A percentile compares a stretch with the other conserved stretches of the same genome.
These are phyloP conservation scores for Hemichromis elongatus DNA, from an alignment of 2,113 vertebrate genomes.

Conservation along the genomic window DNA sequence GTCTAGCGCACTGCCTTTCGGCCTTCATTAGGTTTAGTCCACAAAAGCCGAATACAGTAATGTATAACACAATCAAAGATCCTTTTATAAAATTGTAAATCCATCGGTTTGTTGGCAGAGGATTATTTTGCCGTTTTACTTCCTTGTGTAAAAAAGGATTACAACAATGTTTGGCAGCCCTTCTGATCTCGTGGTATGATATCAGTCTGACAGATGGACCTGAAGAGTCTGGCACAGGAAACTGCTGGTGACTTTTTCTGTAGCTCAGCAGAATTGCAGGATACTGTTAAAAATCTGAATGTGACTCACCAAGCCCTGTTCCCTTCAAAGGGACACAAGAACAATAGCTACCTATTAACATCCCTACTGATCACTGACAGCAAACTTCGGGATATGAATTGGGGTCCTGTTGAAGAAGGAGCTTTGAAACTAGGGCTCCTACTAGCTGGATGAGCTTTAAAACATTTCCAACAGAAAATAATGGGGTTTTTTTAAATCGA, in stretches of 20 bases:
- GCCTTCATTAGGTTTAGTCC: background rate
- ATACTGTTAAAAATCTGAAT: background rate
- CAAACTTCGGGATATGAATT: background rate
- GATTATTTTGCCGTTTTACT: background rate
- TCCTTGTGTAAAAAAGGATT: background rate
- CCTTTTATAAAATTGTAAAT: background rate
- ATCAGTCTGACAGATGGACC: slow-evolving; percentile 58
- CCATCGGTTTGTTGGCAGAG: background rate
- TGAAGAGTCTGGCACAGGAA: slow-evolving; percentile 9
- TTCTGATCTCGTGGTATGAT: background rate
- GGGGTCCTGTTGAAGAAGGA: background rate
- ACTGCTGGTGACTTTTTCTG: slow-evolving; percentile 18
- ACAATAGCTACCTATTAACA: background rate
- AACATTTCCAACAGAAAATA: background rate
- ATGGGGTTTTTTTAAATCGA: accelerated
- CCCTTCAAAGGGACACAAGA: background rate
- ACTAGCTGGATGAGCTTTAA: background rate
- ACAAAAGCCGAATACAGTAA: background rate
- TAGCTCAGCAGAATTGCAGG: background rate
- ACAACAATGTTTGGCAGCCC: slow-evolving; percentile 14
- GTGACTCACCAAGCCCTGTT: background rate
- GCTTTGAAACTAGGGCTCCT: background rate
- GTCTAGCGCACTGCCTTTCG: background rate
- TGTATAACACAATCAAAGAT: background rate
- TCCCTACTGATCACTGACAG: background rate